phyloP scores from a whole-genome alignment of 2,888 invertebrate species.

The Philereme transversata region DNA sequence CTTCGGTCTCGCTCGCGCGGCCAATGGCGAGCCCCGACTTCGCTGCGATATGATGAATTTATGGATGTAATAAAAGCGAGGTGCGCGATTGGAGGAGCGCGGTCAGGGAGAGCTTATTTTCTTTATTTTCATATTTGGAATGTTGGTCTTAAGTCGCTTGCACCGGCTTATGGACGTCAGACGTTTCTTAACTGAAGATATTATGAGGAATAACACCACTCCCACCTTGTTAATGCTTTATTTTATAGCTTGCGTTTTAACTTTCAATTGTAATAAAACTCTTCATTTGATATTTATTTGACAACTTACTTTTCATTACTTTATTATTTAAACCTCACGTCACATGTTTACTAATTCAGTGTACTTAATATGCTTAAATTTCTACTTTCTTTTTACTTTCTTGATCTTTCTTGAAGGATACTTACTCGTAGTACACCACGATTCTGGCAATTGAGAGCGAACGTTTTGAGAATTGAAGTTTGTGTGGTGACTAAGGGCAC shows the following conservation, averaged over 20 bases:
- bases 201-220: constrained; percentile 42
- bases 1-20: constrained; percentile 78
- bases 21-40: constrained; percentile 82
- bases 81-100: constrained; percentile 86
- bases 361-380: background rate
- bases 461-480: constrained; percentile 56
- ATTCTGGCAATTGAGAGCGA: constrained; percentile 39
- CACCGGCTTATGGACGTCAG: constrained; percentile 55
- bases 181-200: constrained; percentile 58
- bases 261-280: constrained; percentile 22
- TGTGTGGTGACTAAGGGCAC: constrained; percentile 63
- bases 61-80: constrained; percentile 91
- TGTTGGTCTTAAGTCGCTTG: constrained; percentile 72
- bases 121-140: constrained; percentile 84
- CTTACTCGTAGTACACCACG: constrained; percentile 26
- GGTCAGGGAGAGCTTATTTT: constrained; percentile 82
- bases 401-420: constrained; percentile 23
- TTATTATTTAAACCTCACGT: background rate
- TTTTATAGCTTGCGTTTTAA: constrained; percentile 16
- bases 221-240: constrained; percentile 37
- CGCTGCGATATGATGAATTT: constrained; percentile 90
- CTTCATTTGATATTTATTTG: background rate
- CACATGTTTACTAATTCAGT: background rate
- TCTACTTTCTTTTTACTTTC: background rate
- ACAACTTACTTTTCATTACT: background rate